A percentile compares a stretch with the other conserved stretches of the same genome.
Evolutionary conservation across 2,888 invertebrate species (phyloP).

Genomic region (Apotomis betuletana): DNA sequence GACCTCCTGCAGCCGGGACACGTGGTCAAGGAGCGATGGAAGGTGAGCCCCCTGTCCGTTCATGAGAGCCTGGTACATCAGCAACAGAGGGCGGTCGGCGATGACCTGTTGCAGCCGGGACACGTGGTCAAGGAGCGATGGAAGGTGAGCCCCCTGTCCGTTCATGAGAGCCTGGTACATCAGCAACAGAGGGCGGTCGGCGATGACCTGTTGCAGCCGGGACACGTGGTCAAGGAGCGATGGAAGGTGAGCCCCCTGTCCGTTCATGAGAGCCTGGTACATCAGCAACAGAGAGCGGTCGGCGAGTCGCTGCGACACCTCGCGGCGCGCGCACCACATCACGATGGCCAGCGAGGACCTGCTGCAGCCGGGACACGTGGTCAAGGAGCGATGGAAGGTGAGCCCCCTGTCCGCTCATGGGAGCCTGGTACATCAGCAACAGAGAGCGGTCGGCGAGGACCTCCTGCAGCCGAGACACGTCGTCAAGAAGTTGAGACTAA

Average conservation of each 20-base stretch:
- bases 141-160: constrained; percentile 79
- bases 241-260: constrained; percentile 92
- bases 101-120: neutral
- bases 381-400: constrained; percentile 93
- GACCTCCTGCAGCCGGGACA: no score
- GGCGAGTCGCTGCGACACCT: no score
- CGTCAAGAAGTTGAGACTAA: no score
- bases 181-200: constrained; percentile 83
- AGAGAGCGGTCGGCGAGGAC: no score
- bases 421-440: neutral
- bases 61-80: neutral
- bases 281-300: no score
- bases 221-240: constrained; percentile 83
- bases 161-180: no score
- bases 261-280: no score
- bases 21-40: constrained; percentile 87
- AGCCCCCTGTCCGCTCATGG: constrained; percentile 47
- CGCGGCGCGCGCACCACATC: no score
- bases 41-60: no score
- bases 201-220: no score
- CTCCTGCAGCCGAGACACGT: no score
- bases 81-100: neutral
- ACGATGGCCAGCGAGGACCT: no score
- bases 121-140: constrained; percentile 82
- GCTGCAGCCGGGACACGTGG: constrained; percentile 81